phyloP scores from a whole-genome alignment of 2,113 vertebrate genomes.

The Mesocricetus auratus region DNA sequence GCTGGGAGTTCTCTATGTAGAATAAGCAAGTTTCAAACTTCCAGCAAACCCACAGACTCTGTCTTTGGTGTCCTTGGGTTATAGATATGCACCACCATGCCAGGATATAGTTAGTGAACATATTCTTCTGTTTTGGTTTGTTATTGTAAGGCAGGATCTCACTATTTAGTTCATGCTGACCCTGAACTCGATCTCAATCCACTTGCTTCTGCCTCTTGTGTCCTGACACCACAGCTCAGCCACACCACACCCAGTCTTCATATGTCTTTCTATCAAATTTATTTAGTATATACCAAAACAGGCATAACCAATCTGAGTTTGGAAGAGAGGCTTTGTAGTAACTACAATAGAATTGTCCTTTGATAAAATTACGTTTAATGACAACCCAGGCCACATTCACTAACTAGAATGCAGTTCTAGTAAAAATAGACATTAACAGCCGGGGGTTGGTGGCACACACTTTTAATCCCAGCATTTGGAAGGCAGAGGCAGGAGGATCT shows the following conservation, averaged over 20 bases:
- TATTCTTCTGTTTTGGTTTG: not conserved
- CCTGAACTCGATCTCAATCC: not conserved
- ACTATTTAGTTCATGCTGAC: not conserved
- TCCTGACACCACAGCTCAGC: not conserved
- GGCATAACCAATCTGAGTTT: not conserved
- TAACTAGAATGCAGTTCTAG: not conserved
- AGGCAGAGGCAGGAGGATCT: too few relatives aligned
- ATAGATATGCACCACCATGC: not conserved
- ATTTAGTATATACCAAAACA: not conserved
- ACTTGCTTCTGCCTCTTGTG: not conserved
- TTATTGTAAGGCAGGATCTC: not conserved
- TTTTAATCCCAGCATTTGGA: too few relatives aligned
- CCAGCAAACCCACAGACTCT: not conserved
- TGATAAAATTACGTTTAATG: slow-evolving; percentile 34
- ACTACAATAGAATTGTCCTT: slow-evolving; percentile 8
- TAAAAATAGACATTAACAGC: slow-evolving; percentile 34
- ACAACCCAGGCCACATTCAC: not conserved
- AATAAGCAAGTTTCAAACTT: not conserved
- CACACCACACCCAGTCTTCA: not conserved
- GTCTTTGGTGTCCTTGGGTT: not conserved
- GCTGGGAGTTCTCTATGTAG: not conserved
- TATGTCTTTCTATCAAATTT: not conserved
- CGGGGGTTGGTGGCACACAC: too few relatives aligned
- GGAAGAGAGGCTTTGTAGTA: not conserved
- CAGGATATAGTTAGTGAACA: not conserved